Base-by-base conservation (phyloP, 2,113 vertebrate species). In the Lota lota region DNA sequence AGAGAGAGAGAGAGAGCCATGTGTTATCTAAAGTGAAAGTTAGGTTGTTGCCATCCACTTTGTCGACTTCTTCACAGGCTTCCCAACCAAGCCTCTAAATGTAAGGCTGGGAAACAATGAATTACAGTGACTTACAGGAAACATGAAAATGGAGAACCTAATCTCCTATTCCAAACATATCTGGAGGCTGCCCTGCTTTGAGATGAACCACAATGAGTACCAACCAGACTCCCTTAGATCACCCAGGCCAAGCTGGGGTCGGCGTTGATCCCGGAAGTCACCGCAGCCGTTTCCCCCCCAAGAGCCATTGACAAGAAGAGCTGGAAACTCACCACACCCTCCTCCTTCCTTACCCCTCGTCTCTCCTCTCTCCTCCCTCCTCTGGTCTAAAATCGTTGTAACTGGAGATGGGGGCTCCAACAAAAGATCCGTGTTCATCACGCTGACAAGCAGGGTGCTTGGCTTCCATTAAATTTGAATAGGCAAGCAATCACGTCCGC, bases 401-500 rank as follows among this genome's bases (percentile, higher is more conserved):
- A 91, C 87, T 88, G 88, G 88, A 91, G 87, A 83, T 81, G 77
- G 75, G 80, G 81, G 85, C 78, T 68, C 51, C 0, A 14, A 83
- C 82, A 88, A 81, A 47, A 6, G 77, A 76, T 80, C 69, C 69
- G 75, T 80, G 80, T 76, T 70, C 74, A 36, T 84, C 83, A 68
- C 72, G 61, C 75, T 82, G 88, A 82, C 86, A 83, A 83, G 73
- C 79, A 72, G 76, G 72, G 70, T 79, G 72, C 82, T 82, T 82
- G 80, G 78, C 89, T 87, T 85, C 83, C 80, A 87, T 90, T 88
- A 90, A 75, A 77, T 86, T 90, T 87, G 86, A 88, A 86, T 86
- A 87, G 85, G 73, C n/a, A 75, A 82, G 78, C 24, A 24, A 24
- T 24, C 24, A 24, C 24, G 24, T 24, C 24, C 24, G 24, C 24